Evolutionary conservation across 1,140 invertebrate genomes (phyloP), one percentile per base, ranked within the genome.

Genomic region (Camponotus floridanus): DNA sequence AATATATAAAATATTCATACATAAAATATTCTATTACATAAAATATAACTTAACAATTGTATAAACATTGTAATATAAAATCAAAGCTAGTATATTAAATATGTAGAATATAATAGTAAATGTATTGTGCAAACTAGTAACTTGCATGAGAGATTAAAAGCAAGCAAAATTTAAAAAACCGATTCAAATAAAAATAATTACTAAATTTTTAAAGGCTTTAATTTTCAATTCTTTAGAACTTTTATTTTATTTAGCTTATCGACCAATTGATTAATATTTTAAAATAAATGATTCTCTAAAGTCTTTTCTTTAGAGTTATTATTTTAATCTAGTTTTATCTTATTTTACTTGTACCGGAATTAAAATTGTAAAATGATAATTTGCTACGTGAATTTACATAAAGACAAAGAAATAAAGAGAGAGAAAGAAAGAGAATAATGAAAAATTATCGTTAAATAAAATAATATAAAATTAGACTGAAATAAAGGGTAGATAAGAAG

Each of bases 41-140:
- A 45, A 31, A 45, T 80, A 70, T 70, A 70, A 57, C 6, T 5
- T 7, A 26, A 18, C 7, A 39, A 31, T 4, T 59, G 3, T 67
- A 79, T 68, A 79, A 39, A 79, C 57, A 80, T 59, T 55, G 33
- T 36, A 57, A 80, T 42, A 42, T 21, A 31, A 57, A 1, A 70
- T 33, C 21, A 13, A 80, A 39, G 48, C 15, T 68, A 18, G 18
- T 65, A 57, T 33, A 59, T 78, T 65, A 51, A 65, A 78, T 31
- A 36, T 45, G 42, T 26, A 79, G 36, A 68, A 67, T 26, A 26
- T 26, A 26, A 26, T 26, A 26, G 26, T 26, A 26, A 26, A 26
- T 26, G 26, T 26, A 26, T 26, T 26, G 65, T 36, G 26, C 8
- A 15, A 73, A 76, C 7, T 79, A 11, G 18, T 45, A 39, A 39